A percentile compares a stretch with the other conserved stretches of the same genome.
These are phyloP conservation scores for Limnephilus marmoratus DNA, from an alignment of 2,888 invertebrate species.

Conservation along the genomic window DNA sequence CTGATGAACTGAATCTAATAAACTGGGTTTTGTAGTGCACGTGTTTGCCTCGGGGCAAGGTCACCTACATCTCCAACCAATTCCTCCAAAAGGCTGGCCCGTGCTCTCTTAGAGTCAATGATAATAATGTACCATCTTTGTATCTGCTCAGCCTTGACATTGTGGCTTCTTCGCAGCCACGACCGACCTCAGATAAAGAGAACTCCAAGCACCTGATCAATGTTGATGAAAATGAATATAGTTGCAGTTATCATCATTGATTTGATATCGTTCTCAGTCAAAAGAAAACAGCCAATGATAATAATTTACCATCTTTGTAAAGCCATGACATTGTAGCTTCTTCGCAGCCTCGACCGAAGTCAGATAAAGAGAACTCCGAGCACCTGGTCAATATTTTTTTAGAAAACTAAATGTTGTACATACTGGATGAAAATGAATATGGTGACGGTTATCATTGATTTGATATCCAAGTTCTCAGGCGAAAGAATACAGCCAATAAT, in stretches of 20 bases:
- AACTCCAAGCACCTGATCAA: background rate
- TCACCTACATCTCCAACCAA: conserved; percentile 27
- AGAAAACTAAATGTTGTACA: background rate
- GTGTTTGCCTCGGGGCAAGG: conserved; percentile 50
- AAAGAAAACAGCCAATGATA: background rate
- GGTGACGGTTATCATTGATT: background rate
- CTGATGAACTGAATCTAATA: conserved; percentile 26
- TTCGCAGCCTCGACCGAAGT: background rate
- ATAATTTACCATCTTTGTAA: background rate
- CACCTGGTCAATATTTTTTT: background rate
- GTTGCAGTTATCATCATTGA: background rate
- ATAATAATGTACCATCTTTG: background rate
- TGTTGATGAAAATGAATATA: background rate
- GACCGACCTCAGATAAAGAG: background rate
- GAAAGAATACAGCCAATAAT: no score
- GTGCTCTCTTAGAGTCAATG: background rate
- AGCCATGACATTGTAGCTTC: no score
- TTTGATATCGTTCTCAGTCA: background rate
- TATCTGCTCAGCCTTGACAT: conserved; percentile 38
- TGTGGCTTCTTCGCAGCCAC: background rate
- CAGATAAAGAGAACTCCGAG: background rate
- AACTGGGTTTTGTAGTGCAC: conserved; percentile 5
- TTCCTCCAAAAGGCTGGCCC: conserved; percentile 12
- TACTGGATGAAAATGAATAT: background rate
- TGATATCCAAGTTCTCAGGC: background rate